A percentile compares a stretch with the other conserved stretches of the same genome.
These are phyloP conservation scores for Antrozous pallidus DNA, from an alignment of 2,797 vertebrate species.

Conservation along the genomic window DNA sequence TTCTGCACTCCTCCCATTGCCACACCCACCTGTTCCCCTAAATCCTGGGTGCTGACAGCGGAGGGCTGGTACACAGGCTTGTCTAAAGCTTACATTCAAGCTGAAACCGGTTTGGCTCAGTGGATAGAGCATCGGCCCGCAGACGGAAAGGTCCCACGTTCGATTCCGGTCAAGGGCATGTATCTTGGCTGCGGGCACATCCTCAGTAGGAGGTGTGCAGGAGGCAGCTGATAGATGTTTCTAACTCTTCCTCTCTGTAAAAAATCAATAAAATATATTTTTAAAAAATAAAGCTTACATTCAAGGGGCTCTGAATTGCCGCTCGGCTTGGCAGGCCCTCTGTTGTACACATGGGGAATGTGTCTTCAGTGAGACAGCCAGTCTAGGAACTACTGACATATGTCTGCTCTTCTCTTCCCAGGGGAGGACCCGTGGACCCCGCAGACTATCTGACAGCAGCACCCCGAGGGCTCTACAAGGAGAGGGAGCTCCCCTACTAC, in stretches of 20 bases:
- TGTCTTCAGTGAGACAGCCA: neutral
- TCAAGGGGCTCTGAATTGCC: no score
- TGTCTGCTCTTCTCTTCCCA: constrained; percentile 79
- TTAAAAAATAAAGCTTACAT: no score
- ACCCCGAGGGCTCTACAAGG: constrained; percentile 83
- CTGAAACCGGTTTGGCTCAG: no score
- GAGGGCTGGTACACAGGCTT: constrained; percentile 62
- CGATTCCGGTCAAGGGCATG: no score
- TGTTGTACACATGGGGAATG: constrained; percentile 26
- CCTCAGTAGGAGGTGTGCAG: no score
- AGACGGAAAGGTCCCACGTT: no score
- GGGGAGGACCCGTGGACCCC: constrained; percentile 88
- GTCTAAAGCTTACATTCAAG: constrained; percentile 72
- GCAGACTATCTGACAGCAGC: constrained; percentile 88
- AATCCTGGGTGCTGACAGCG: constrained; percentile 56
- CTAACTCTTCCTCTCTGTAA: no score
- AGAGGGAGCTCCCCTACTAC: constrained; percentile 86
- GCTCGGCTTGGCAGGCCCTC: constrained; percentile 58
- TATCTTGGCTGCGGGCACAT: no score
- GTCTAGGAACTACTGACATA: neutral
- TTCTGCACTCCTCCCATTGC: no score
- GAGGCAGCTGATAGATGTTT: no score
- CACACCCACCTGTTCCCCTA: constrained; percentile 13
- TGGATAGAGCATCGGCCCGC: no score
- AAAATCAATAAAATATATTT: no score